A percentile compares a stretch with the other conserved stretches of the same genome.
phyloP scores from a whole-genome alignment of 2,797 vertebrate species.

The Sebastes diploproa region DNA sequence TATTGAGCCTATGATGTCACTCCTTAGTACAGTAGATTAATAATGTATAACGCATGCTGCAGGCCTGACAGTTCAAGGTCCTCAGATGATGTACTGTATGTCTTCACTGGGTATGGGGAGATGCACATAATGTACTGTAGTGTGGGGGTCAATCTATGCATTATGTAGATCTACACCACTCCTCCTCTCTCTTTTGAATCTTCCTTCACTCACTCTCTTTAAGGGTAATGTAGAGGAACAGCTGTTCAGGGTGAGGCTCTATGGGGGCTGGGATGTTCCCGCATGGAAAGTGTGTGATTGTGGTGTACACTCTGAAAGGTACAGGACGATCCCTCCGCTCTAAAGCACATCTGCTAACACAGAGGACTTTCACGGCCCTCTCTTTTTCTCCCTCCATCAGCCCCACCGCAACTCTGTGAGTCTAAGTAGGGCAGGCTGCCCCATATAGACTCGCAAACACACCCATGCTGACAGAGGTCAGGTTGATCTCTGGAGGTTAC shows the following conservation, averaged over 20 bases:
- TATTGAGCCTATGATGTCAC: neutral
- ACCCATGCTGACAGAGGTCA: slow-evolving; percentile 35
- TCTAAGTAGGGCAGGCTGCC: slow-evolving; percentile 69
- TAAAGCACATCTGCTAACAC: slow-evolving; percentile 25
- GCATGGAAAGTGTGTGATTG: neutral
- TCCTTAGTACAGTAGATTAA: neutral
- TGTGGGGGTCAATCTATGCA: neutral
- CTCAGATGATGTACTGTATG: neutral
- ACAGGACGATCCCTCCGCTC: neutral
- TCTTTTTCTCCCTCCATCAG: neutral
- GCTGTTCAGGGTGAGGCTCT: slow-evolving; percentile 29
- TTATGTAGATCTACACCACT: neutral
- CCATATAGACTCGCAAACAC: slow-evolving; percentile 58
- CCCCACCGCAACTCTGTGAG: neutral
- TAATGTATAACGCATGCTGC: slow-evolving; percentile 3
- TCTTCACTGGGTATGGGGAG: slow-evolving; percentile 2
- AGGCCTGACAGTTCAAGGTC: neutral
- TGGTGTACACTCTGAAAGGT: neutral
- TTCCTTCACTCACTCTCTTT: neutral
- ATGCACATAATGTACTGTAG: neutral
- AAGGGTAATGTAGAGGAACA: slow-evolving; percentile 6
- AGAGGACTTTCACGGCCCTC: neutral
- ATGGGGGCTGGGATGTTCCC: neutral
- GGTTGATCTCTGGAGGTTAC: slow-evolving; percentile 16
- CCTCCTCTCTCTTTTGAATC: neutral